Base-by-base conservation (phyloP, 1,140 invertebrate genomes). In the Penaeus indicus region DNA sequence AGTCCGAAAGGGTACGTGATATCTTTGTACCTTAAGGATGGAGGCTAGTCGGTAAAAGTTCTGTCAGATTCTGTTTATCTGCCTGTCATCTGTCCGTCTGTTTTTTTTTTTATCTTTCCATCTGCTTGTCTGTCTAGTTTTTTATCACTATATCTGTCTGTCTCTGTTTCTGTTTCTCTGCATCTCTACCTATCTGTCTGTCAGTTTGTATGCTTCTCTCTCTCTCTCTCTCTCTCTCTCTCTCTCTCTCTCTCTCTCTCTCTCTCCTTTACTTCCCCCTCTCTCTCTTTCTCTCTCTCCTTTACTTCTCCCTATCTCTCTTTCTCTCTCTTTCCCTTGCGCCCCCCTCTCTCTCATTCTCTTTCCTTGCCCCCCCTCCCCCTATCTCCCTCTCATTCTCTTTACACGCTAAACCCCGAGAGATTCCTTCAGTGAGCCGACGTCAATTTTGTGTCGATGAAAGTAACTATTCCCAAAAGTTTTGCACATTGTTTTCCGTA, bases 391-490 rank as follows among this genome's bases (percentile, higher is more conserved):
- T 42, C 47, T 60, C 25, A 61, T 62, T 54, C 54, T 54, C 54
- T 54, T 54, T 54, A 54, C 54, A 54, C 54, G 54, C 54, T 54
- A 54, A 54, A 79, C 47, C 67, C 61, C 82, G 7, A 67, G 22
- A 63, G 67, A 64, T 84, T 77, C 72, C 54, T 60, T 54, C 85
- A 64, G 42, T 61, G 67, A 60, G 38, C 80, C 87, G 38, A 61
- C 87, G 78, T 77, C 81, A 84, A 84, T 88, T 84, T 88, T 88
- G 87, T 78, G 80, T 78, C 87, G 72, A 83, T 88, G 82, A 69
- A 88, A 88, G 78, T 84, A 88, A 88, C 87, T 78, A 88, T 88
- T 88, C 87, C 87, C 87, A 84, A 88, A 88, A 88, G 87, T 88
- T 88, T 84, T 83, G 87, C 87, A 84, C 87, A 88, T 88, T 88